Evolutionary conservation across 30 jellyfish, hydroid and myxozoan genomes (phyloP).

Genomic region (Hydractinia symbiolongicarpus): DNA sequence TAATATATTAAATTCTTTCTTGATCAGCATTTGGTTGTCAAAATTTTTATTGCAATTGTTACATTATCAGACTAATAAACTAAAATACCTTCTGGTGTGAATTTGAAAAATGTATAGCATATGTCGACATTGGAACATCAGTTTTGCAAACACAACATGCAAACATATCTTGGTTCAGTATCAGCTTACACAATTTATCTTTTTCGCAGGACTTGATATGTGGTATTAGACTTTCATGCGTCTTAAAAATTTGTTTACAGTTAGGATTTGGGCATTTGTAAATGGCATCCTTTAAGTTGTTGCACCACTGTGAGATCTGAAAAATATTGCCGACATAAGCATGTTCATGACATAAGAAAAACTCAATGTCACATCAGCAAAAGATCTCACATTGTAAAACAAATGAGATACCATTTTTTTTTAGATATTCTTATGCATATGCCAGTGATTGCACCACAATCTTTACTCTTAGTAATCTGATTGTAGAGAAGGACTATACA

Average conservation of each 20-base stretch:
- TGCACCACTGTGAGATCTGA: slow-evolving; percentile 4
- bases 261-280: slow-evolving; percentile 9
- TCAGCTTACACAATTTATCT: background rate
- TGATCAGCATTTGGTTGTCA: too few relatives aligned
- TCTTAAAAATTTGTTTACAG: background rate
- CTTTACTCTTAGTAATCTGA: too few relatives aligned
- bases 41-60: too few relatives aligned
- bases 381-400: too few relatives aligned
- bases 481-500: too few relatives aligned
- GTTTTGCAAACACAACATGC: slow-evolving; percentile 16
- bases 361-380: too few relatives aligned
- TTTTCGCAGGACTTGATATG: background rate
- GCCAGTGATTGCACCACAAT: too few relatives aligned
- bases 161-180: slow-evolving; percentile 1
- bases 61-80: too few relatives aligned
- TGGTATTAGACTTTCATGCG: background rate
- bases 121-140: background rate
- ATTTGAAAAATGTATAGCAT: background rate
- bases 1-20: too few relatives aligned
- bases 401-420: too few relatives aligned
- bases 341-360: too few relatives aligned
- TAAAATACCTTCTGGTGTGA: background rate
- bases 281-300: slow-evolving; percentile 1
- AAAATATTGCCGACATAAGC: background rate
- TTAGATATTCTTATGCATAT: too few relatives aligned